Evolutionary conservation across 2,113 vertebrate genomes (phyloP).

Genomic region (Sterrhoptilus dennistouni): DNA sequence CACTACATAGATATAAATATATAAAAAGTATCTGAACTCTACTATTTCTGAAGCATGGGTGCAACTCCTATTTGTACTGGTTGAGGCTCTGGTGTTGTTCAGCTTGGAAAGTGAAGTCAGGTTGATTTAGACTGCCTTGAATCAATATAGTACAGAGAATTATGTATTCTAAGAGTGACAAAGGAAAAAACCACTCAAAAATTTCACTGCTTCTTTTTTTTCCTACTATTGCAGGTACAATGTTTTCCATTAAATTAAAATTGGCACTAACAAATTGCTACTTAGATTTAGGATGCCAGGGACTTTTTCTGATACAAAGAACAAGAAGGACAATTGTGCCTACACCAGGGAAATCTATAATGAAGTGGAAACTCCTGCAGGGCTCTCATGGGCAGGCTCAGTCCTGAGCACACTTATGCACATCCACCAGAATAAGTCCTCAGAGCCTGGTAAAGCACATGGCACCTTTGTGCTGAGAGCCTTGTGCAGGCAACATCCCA

Average conservation of each 20-base stretch:
- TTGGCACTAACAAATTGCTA: not conserved
- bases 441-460: accelerated
- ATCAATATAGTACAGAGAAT: not conserved
- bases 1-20: not conserved
- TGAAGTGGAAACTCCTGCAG: not conserved
- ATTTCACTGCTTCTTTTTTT: not conserved
- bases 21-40: not conserved
- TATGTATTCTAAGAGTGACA: not conserved
- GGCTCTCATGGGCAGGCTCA: not conserved
- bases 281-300: not conserved
- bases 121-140: not conserved
- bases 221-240: not conserved
- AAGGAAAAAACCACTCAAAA: not conserved
- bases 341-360: not conserved
- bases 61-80: not conserved
- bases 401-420: not conserved
- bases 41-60: not conserved
- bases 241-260: not conserved
- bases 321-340: not conserved
- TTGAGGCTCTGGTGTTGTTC: not conserved
- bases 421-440: not conserved
- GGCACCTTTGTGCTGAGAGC: not conserved
- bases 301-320: not conserved
- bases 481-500: not conserved
- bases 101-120: not conserved